phyloP scores from a whole-genome alignment of 2,797 vertebrate genomes.

The Podargus strigoides region DNA sequence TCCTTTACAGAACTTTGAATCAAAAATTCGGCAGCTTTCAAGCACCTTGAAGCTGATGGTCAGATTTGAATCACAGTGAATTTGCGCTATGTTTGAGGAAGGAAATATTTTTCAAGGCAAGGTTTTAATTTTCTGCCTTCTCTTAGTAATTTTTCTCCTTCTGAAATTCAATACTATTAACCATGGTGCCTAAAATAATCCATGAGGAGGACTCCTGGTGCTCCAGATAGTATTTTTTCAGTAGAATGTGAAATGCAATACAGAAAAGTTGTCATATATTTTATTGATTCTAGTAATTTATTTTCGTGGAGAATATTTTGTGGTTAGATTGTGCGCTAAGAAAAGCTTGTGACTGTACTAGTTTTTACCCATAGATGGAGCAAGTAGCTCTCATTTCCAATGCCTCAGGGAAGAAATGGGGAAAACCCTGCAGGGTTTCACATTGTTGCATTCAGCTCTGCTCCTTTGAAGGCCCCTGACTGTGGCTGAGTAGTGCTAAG shows the following conservation, averaged over 20 bases:
- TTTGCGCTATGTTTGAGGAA: not conserved
- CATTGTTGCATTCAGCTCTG: not conserved
- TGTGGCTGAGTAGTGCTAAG: not conserved
- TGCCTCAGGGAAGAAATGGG: not conserved
- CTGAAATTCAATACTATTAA: not conserved
- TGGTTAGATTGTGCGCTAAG: not conserved
- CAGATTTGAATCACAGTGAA: not conserved
- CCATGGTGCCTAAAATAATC: not conserved
- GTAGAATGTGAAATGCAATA: not conserved
- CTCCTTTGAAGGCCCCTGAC: not conserved
- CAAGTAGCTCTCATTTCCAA: constrained; percentile 30
- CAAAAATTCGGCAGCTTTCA: not conserved
- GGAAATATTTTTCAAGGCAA: not conserved
- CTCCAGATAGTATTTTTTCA: not conserved
- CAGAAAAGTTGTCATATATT: not conserved
- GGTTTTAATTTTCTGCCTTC: not conserved
- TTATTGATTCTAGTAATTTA: not conserved
- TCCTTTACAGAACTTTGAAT: not conserved
- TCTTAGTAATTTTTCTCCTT: not conserved
- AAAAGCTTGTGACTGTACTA: not conserved
- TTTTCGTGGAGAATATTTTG: not conserved
- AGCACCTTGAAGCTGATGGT: not conserved
- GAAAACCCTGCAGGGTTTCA: not conserved
- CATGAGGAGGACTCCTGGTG: not conserved
- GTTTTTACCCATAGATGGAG: constrained; percentile 60